phyloP scores from a whole-genome alignment of 2,113 vertebrate genomes.

The Piprites chloris region DNA sequence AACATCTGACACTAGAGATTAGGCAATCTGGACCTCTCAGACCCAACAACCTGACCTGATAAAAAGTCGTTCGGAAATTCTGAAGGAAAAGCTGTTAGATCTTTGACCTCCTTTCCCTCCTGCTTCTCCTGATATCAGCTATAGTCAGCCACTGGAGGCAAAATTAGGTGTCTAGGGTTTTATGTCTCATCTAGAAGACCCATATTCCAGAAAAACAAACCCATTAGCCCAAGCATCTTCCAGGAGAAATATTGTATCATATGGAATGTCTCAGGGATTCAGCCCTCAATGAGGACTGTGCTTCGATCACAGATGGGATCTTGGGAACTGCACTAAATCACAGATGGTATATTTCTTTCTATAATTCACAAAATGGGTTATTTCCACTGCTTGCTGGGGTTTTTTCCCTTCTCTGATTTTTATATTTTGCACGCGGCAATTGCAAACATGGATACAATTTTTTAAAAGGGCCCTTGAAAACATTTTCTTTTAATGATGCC shows the following conservation, averaged over 20 bases:
- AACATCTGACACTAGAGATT: not conserved
- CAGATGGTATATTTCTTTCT: slow-evolving; percentile 77
- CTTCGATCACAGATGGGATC: slow-evolving; percentile 72
- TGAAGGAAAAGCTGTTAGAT: not conserved
- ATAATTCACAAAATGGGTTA: slow-evolving; percentile 72
- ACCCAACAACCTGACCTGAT: not conserved
- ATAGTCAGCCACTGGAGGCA: not conserved
- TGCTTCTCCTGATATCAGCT: not conserved
- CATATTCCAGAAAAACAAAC: slow-evolving; percentile 21
- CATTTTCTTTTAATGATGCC: slow-evolving; percentile 65
- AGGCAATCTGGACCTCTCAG: not conserved
- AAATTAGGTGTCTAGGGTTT: not conserved
- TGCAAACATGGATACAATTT: slow-evolving; percentile 31
- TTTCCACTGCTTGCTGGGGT: slow-evolving; percentile 44
- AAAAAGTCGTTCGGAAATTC: not conserved
- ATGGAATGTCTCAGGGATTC: slow-evolving; percentile 14
- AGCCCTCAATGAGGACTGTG: slow-evolving; percentile 22
- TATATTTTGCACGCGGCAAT: slow-evolving; percentile 72
- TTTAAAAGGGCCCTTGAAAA: slow-evolving; percentile 42
- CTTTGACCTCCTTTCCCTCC: not conserved
- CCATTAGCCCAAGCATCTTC: slow-evolving; percentile 30
- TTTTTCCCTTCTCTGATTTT: slow-evolving; percentile 49
- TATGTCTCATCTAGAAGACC: slow-evolving; percentile 21
- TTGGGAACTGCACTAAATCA: slow-evolving; percentile 69
- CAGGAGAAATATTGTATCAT: slow-evolving; percentile 53